A percentile compares a stretch with the other conserved stretches of the same genome.
Evolutionary conservation across 2,888 invertebrate genomes (phyloP).

Genomic region (Acrocera orbiculus): DNA sequence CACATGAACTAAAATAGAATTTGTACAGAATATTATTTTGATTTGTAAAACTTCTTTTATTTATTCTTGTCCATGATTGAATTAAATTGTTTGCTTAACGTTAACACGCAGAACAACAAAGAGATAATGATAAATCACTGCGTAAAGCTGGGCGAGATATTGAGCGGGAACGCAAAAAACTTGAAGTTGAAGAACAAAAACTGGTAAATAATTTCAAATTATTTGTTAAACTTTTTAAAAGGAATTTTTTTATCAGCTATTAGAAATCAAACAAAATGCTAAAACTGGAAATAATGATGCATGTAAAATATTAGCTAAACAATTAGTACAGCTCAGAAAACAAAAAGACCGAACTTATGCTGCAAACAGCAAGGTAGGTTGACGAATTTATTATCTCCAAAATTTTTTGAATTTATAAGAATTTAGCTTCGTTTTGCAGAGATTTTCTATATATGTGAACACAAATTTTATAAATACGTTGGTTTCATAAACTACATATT

Average conservation of each 20-base stretch:
- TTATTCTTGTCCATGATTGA: too few species aligned
- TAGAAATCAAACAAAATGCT: slow-evolving; percentile 77
- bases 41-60: too few species aligned
- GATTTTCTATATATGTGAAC: too few species aligned
- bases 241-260: slow-evolving; percentile 40
- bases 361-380: slow-evolving; percentile 63
- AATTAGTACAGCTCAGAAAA: slow-evolving; percentile 70
- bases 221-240: too few species aligned
- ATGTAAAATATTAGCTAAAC: slow-evolving; percentile 69
- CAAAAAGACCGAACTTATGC: slow-evolving; percentile 69
- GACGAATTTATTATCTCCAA: too few species aligned
- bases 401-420: too few species aligned
- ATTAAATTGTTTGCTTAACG: too few species aligned
- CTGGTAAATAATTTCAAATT: slow-evolving; percentile 39
- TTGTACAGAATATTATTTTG: too few species aligned
- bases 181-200: slow-evolving; percentile 82
- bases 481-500: too few species aligned
- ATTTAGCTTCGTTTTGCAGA: too few species aligned
- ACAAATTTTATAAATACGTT: too few species aligned
- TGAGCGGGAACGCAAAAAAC: slow-evolving; percentile 59
- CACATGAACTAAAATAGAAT: too few species aligned
- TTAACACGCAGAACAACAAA: slow-evolving; percentile 50
- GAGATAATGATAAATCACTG: slow-evolving; percentile 63
- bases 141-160: slow-evolving; percentile 68
- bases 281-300: slow-evolving; percentile 75